Percentiles rank a stretch among this genome's conserved stretches.
Evolutionary conservation across 2,113 vertebrate species (phyloP).

Genomic region (Pollachius pollachius): DNA sequence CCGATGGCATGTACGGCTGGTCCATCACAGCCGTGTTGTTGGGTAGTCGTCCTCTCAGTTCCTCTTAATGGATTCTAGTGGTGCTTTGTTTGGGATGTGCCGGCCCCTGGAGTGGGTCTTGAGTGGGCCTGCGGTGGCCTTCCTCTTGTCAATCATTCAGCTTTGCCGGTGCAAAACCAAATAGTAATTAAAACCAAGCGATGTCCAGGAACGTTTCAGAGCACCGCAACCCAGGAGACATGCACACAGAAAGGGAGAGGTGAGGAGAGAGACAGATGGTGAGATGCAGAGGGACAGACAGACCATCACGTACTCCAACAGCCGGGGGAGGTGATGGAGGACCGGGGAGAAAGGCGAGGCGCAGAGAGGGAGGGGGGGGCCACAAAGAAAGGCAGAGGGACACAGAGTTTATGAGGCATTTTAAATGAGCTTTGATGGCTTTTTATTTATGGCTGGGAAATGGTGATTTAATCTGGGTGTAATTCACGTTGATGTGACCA

Average conservation of each 20-base stretch:
- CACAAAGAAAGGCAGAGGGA: conserved; percentile 29
- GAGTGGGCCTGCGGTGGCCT: conserved; percentile 22
- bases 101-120: conserved; percentile 19
- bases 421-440: conserved; percentile 32
- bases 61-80: conserved; percentile 30
- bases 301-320: not conserved
- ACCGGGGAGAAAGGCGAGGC: not conserved
- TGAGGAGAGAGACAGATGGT: not conserved
- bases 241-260: conserved; percentile 30
- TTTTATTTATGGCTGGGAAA: conserved; percentile 36
- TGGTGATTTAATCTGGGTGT: conserved; percentile 35
- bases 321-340: too few relatives aligned
- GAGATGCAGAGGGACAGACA: conserved; percentile 15
- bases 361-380: conserved; percentile 18
- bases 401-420: conserved; percentile 30
- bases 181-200: conserved; percentile 35
- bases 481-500: conserved; percentile 41
- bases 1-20: conserved; percentile 50
- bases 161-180: conserved; percentile 31
- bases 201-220: too few relatives aligned
- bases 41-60: conserved; percentile 28
- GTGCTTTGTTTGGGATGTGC: conserved; percentile 33
- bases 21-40: conserved; percentile 35
- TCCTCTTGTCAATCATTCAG: conserved; percentile 51
- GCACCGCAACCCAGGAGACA: too few relatives aligned